Evolutionary conservation across 2,113 vertebrate genomes (phyloP).

Genomic region (Vombatus ursinus): DNA sequence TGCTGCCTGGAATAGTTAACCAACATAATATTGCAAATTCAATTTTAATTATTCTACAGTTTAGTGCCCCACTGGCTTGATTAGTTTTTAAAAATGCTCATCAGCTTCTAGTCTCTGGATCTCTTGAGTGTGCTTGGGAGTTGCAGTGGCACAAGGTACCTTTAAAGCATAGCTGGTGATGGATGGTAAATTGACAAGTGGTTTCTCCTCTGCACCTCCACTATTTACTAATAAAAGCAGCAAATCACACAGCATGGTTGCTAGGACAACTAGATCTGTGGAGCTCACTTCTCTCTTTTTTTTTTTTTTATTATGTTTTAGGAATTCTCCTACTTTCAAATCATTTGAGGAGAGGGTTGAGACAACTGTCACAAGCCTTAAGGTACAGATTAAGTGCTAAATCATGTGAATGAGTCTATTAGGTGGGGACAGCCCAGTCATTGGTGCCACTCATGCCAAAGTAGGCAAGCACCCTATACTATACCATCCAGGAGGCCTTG

Average conservation of each 20-base stretch:
- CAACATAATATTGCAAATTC: background rate
- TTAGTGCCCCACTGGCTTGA: slow-evolving; percentile 52
- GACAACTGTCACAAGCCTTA: slow-evolving; percentile 94
- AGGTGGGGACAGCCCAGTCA: slow-evolving; percentile 43
- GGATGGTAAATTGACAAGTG: background rate
- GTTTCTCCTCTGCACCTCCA: slow-evolving; percentile 2
- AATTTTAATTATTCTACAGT: slow-evolving; percentile 40
- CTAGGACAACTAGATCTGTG: slow-evolving; percentile 26
- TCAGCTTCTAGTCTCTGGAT: slow-evolving; percentile 31
- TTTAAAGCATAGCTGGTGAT: background rate
- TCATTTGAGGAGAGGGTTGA: slow-evolving; percentile 99
- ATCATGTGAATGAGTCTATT: slow-evolving; percentile 25
- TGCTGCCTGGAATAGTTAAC: background rate
- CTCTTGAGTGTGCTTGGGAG: slow-evolving; percentile 18
- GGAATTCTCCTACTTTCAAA: slow-evolving; percentile 97
- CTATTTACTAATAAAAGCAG: slow-evolving; percentile 29
- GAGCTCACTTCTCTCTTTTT: slow-evolving; percentile 66
- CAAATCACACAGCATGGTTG: slow-evolving; percentile 8
- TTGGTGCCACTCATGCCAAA: background rate
- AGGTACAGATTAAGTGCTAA: slow-evolving; percentile 85
- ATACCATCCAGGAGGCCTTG: background rate
- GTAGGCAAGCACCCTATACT: background rate
- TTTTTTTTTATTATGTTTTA: slow-evolving; percentile 76
- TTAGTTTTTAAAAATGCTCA: slow-evolving; percentile 14
- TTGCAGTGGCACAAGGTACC: slow-evolving; percentile 39